Evolutionary conservation across 2,888 invertebrate species (phyloP), one percentile per base, ranked within the genome.

Genomic region (Limenitis camilla): DNA sequence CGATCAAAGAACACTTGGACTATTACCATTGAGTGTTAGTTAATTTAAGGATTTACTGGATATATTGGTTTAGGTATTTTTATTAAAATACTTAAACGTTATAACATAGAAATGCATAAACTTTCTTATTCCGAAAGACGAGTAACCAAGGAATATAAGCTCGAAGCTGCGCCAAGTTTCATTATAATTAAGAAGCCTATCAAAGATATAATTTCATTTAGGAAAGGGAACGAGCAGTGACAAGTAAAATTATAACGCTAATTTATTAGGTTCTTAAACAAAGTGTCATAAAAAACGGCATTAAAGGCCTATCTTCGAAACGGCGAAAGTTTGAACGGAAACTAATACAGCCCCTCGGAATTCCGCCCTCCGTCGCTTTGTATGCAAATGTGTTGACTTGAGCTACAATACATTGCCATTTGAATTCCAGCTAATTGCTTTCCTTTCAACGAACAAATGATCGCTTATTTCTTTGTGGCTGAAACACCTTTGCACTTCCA

Each of bases 381-480:
- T 73, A 83, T 84, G 84, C 77, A 78, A 84, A 84, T 83, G 73
- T 69, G 69, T 65, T 69, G 66, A 75, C 67, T 71, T 75, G 72
- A 77, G 19, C 74, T 75, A 78, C 78, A 77, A 78, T 80, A 79
- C 75, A 78, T 76, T 63, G 72, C 74, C 77, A 80, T 82, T 82
- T 80, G 76, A 76, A 75, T 80, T 81, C 71, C 56, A 74, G 76
- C 78, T 84, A 85, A 84, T 84, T 83, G 83, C 81, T 78, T 81
- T 81, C 79, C 81, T 81, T 81, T 79, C 74, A 67, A 64, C 67
- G 62, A 69, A 73, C 71, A 72, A 78, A 76, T 69, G 69, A 69
- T 59, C 69, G 63, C 68, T 74, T 72, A 74, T 68, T 78, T 74
- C 74, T 74, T 76, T 75, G 69, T 70, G 60, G 58, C 62, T 60